Conservation (phyloP, 2,113 vertebrate species). For the cat (Felis catus) region F.catus_Fca126_mat1.0 CM031423.1:34637501-34638000, state of each 20-base stretch:
- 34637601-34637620: not conserved
- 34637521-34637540: not conserved
- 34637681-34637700: not conserved
- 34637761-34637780: not conserved
- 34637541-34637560: not conserved
- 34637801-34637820: not conserved
- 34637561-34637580: not conserved
- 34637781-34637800: not conserved
- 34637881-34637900: not conserved
- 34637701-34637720: not conserved
- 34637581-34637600: not conserved
- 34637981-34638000: not conserved
- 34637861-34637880: too few relatives aligned
- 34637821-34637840: not conserved
- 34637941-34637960: not conserved
- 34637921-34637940: not conserved
- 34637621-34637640: not conserved
- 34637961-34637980: too few relatives aligned
- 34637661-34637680: not conserved
- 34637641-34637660: not conserved
- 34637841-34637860: not conserved
- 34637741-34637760: not conserved
- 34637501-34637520: not conserved
- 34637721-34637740: not conserved
- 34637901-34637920: not conserved